Base-by-base conservation (phyloP, 2,113 vertebrate genomes). In the Halcyon senegalensis region DNA sequence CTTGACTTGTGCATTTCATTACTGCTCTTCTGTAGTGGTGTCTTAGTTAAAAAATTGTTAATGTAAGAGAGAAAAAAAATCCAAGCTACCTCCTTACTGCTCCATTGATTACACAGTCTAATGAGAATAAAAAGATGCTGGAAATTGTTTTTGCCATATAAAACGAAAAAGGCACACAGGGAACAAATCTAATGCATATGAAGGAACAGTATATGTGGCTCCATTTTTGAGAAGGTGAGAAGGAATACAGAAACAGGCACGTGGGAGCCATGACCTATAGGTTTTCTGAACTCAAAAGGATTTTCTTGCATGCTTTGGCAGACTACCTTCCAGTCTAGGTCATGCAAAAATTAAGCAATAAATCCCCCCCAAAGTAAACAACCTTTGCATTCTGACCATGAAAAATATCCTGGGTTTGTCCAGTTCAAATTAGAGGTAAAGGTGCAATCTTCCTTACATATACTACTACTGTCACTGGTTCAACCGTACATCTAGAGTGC, bases 41-140 rank as follows among this genome's bases (percentile, higher is more conserved):
- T 67, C 69, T 89, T 89, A 79, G 66, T 93, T 20, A 93, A 96
- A 96, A 90, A 81, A 17, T 74, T 95, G 85, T 89, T 84, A 84
- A 88, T 53, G 18, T 83, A 66, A 85, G 46, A 74, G 23, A 73
- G 50, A 41, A 88, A 84, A 88, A 88, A 60, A 12, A 33, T 56
- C 67, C 81, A 35, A 74, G 23, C 46, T 58, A 51, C 53, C 67
- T 75, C 81, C 53, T 67, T 48, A 60, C 30, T 3, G 6, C 56
- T 93, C 37, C 1, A 2, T 31, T 89, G 30, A 58, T 76, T 91
- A 53, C 62, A 62, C 16, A 53, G 30, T 56, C 58, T 76, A 80
- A 63, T 5, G 44, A 44, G 60, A 39, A 66, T 31, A 87, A 80
- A 59, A 85, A 60, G 33, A n/a, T 14, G 10, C 14, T 59, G 35